phyloP scores from a whole-genome alignment of 2,113 vertebrate species.

The Silurus glanis region DNA sequence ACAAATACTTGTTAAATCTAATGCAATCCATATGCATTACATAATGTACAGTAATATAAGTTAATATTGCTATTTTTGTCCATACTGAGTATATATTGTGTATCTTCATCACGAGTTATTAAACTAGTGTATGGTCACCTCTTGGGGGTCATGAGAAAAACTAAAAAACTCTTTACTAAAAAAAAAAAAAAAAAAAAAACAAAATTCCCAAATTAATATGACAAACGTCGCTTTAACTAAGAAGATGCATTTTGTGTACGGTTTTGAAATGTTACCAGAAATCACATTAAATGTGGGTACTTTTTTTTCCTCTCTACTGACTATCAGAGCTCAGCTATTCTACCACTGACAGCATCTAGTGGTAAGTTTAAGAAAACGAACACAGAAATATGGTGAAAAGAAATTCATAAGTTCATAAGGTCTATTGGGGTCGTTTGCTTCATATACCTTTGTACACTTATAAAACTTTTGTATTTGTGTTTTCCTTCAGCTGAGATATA shows the following conservation, averaged over 20 bases:
- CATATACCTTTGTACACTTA: neutral
- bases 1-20: neutral
- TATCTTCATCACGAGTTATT: neutral
- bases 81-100: neutral
- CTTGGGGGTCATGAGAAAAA: neutral
- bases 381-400: neutral
- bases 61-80: neutral
- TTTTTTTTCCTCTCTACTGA: neutral
- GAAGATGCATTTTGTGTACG: neutral
- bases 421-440: neutral
- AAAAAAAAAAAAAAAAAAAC: too few relatives aligned
- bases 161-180: neutral
- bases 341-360: neutral
- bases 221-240: neutral
- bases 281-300: neutral
- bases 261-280: neutral
- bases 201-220: neutral
- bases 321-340: neutral
- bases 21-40: neutral
- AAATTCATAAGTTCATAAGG: neutral
- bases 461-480: neutral
- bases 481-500: neutral
- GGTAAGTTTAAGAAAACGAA: neutral
- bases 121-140: neutral
- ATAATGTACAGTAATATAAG: neutral